Conservation (phyloP, 1,140 invertebrate species). For the Tenebrio molitor region DNA sequence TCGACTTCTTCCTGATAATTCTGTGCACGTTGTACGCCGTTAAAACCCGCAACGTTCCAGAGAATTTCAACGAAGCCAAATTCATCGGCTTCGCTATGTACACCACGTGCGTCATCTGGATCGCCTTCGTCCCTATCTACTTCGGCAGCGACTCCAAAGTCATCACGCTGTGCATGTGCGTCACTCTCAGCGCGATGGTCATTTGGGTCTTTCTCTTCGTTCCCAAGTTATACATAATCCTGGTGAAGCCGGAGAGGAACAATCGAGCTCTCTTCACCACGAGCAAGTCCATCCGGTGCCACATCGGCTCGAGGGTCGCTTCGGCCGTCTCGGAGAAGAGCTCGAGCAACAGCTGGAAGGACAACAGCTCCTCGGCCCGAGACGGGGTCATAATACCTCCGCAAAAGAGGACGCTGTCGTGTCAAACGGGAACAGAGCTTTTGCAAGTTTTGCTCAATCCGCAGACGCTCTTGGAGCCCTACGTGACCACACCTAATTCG, state of each 20-base stretch:
- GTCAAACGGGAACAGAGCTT: slow-evolving; percentile 67
- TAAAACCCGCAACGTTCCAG: slow-evolving; percentile 88
- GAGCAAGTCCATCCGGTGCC: slow-evolving; percentile 83
- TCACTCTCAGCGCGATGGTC: slow-evolving; percentile 80
- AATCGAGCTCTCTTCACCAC: slow-evolving; percentile 84
- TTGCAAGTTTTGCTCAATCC: slow-evolving; percentile 62
- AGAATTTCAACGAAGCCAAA: slow-evolving; percentile 91
- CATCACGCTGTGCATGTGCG: slow-evolving; percentile 80
- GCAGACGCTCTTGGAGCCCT: slow-evolving; percentile 50
- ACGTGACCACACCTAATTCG: slow-evolving; percentile 28
- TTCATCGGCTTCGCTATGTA: slow-evolving; percentile 91
- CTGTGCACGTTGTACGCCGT: slow-evolving; percentile 89
- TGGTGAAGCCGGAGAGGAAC: slow-evolving; percentile 83
- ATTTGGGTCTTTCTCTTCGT: slow-evolving; percentile 84
- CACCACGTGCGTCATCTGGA: slow-evolving; percentile 90
- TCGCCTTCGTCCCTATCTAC: slow-evolving; percentile 90
- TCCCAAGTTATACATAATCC: slow-evolving; percentile 85
- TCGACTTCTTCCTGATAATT: slow-evolving; percentile 83
- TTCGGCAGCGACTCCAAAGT: slow-evolving; percentile 81
- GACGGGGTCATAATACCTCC: slow-evolving; percentile 25
- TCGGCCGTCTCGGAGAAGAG: slow-evolving; percentile 66
- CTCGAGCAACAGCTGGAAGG: slow-evolving; percentile 56
- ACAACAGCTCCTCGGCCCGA: slow-evolving; percentile 50
- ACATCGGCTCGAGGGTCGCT: slow-evolving; percentile 75
- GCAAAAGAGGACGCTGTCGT: slow-evolving; percentile 65